A percentile compares a stretch with the other conserved stretches of the same genome.
Evolutionary conservation across 2,888 invertebrate species (phyloP).

Genomic region (Formica aserva): DNA sequence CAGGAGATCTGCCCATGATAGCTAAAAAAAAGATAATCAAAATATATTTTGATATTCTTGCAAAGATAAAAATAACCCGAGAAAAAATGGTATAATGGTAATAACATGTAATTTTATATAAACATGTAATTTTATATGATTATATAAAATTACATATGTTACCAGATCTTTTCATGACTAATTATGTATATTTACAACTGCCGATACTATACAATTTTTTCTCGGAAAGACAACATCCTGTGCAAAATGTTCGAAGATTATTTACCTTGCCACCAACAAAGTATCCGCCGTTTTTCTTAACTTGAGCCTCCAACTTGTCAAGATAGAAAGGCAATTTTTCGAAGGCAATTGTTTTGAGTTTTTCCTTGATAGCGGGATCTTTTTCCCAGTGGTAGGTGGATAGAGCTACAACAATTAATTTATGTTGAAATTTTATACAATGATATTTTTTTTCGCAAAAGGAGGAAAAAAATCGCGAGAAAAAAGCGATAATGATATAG

Average conservation of each 20-base stretch:
- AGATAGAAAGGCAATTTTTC: slow-evolving; percentile 73
- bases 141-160: no score
- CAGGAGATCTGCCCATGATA: slow-evolving; percentile 85
- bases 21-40: slow-evolving; percentile 21
- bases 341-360: slow-evolving; percentile 75
- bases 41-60: not conserved
- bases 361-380: slow-evolving; percentile 75
- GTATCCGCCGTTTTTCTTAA: slow-evolving; percentile 81
- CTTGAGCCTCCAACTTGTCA: slow-evolving; percentile 78
- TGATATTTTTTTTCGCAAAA: no score
- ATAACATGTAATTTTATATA: no score
- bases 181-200: no score
- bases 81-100: no score
- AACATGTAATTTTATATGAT: no score
- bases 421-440: not conserved
- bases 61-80: not conserved
- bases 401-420: slow-evolving; percentile 70
- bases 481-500: slow-evolving; percentile 1
- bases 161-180: no score
- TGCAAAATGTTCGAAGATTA: not conserved
- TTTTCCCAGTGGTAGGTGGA: slow-evolving; percentile 77
- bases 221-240: not conserved
- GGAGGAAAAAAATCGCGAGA: not conserved
- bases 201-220: no score
- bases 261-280: slow-evolving; percentile 82